Evolutionary conservation across 2,797 vertebrate genomes (phyloP).

Genomic region (Acrossocheilus wenchowensis): DNA sequence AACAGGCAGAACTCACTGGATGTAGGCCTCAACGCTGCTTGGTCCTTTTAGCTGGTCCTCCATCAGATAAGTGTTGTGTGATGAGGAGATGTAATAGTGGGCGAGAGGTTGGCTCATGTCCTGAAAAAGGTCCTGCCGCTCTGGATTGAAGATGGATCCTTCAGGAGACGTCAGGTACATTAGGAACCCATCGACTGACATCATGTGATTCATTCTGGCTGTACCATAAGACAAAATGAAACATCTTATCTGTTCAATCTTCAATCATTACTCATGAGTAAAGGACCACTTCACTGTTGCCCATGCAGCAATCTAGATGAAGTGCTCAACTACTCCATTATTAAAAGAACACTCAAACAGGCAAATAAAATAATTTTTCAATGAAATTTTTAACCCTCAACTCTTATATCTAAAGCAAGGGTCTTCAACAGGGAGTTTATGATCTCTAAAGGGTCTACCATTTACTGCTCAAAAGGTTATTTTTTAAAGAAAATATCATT

Average conservation of each 20-base stretch:
- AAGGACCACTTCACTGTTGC: constrained; percentile 29
- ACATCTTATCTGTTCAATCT: constrained; percentile 22
- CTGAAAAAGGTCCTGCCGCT: constrained; percentile 79
- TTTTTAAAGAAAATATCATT: background rate
- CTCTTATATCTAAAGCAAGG: background rate
- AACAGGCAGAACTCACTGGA: constrained; percentile 78
- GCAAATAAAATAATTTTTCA: background rate
- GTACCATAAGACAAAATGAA: constrained; percentile 47
- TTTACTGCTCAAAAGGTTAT: background rate
- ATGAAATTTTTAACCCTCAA: background rate
- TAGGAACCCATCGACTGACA: constrained; percentile 93
- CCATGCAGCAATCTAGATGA: background rate
- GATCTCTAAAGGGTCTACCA: background rate
- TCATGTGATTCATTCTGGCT: constrained; percentile 83
- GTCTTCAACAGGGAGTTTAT: background rate
- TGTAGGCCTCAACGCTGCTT: constrained; percentile 95
- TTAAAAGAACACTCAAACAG: background rate
- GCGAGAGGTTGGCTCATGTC: constrained; percentile 92
- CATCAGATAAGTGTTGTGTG: constrained; percentile 97
- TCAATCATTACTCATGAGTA: constrained; percentile 5
- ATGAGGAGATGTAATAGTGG: constrained; percentile 97
- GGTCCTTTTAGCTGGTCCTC: constrained; percentile 93
- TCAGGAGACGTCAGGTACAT: constrained; percentile 90
- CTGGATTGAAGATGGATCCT: constrained; percentile 87
- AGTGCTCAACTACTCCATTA: background rate